These are phyloP conservation scores for Aromia moschata DNA, from an alignment of 2,888 invertebrate genomes.

Conservation along the genomic window DNA sequence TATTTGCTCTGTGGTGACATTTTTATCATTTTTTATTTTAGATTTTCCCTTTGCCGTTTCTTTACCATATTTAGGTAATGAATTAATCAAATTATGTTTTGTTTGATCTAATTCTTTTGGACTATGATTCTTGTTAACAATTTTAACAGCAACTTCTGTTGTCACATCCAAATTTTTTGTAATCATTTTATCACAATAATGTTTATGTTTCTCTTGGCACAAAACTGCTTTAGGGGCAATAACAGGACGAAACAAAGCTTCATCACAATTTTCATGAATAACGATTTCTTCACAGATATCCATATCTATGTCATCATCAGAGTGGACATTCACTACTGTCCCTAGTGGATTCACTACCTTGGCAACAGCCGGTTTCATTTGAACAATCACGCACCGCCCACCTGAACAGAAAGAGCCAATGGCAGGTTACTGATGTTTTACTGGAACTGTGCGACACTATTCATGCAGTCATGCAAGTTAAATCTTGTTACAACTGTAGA, in stretches of 20 bases:
- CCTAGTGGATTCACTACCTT: constrained; percentile 82
- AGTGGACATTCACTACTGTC: constrained; percentile 70
- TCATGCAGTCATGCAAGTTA: constrained; percentile 23
- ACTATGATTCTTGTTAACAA: constrained; percentile 38
- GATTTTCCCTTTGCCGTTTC: constrained; percentile 7
- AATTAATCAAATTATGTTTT: constrained; percentile 33
- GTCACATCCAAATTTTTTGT: constrained; percentile 49
- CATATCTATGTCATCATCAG: constrained; percentile 59
- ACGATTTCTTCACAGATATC: constrained; percentile 54
- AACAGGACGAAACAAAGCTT: constrained; percentile 75
- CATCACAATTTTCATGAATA: constrained; percentile 72
- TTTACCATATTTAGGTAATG: constrained; percentile 24
- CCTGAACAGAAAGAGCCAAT: constrained; percentile 87
- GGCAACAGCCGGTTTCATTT: constrained; percentile 65
- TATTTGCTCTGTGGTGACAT: constrained; percentile 26
- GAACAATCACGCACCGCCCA: constrained; percentile 64
- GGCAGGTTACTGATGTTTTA: constrained; percentile 70
- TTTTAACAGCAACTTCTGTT: constrained; percentile 51
- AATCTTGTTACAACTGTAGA: neutral
- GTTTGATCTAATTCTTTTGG: neutral
- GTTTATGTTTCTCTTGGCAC: constrained; percentile 40
- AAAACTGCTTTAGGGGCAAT: constrained; percentile 65
- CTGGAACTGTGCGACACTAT: constrained; percentile 21
- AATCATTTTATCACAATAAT: constrained; percentile 45
- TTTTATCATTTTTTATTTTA: constrained; percentile 4